Evolutionary conservation across 2,888 invertebrate species (phyloP).

Genomic region (Tachina grossa): DNA sequence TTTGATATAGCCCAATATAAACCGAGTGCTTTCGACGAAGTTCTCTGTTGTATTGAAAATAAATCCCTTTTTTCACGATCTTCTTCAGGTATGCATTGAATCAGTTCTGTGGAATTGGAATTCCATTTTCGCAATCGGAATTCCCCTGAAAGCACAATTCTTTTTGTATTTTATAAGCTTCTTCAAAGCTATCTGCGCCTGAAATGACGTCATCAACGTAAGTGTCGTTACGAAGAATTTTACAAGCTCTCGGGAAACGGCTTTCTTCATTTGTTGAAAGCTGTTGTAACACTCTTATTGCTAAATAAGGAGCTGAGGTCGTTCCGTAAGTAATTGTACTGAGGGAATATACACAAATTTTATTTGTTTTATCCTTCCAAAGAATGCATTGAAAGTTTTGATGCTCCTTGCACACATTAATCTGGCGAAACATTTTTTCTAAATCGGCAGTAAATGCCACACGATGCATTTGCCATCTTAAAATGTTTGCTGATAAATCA

Average conservation of each 20-base stretch:
- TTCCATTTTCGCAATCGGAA: background rate
- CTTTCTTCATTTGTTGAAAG: constrained; percentile 26
- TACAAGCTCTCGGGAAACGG: constrained; percentile 9
- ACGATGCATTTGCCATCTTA: constrained; percentile 30
- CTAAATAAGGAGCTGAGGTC: constrained; percentile 21
- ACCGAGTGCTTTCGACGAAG: background rate
- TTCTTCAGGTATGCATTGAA: constrained; percentile 2
- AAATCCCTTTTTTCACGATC: background rate
- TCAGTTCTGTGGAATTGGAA: background rate
- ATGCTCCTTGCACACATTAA: constrained; percentile 9
- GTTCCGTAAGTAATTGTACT: constrained; percentile 22
- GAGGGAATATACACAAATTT: constrained; percentile 3
- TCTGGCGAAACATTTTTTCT: constrained; percentile 62
- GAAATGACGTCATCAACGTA: background rate
- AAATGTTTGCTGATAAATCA: constrained; percentile 22
- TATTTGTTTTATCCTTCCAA: background rate
- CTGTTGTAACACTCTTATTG: constrained; percentile 53
- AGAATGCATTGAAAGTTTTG: constrained; percentile 22
- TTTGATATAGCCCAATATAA: background rate
- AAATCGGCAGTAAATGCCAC: constrained; percentile 45
- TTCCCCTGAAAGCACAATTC: background rate
- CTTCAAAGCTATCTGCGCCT: no score
- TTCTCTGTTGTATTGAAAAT: background rate
- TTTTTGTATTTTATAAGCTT: no score
- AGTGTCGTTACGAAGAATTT: background rate